phyloP scores from a whole-genome alignment of 2,113 vertebrate genomes.

The Myxocyprinus asiaticus region DNA sequence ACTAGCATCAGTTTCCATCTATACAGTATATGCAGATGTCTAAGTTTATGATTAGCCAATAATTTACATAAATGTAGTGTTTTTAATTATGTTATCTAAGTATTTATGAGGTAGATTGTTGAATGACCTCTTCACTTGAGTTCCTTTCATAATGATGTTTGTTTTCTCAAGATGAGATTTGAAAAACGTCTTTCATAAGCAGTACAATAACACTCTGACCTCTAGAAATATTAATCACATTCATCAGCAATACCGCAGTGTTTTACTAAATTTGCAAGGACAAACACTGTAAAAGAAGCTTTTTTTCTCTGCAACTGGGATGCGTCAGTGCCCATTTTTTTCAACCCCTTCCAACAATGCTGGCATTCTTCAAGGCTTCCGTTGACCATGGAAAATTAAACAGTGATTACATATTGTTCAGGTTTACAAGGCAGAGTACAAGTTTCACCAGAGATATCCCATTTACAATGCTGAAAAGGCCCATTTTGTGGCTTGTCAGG shows the following conservation, averaged over 20 bases:
- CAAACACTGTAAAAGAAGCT: constrained; percentile 16
- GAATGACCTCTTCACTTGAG: constrained; percentile 32
- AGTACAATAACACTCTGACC: constrained; percentile 27
- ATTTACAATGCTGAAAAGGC: constrained; percentile 36
- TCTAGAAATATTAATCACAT: constrained; percentile 27
- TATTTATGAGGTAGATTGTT: constrained; percentile 7
- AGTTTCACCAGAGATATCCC: constrained; percentile 12
- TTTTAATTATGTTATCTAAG: neutral
- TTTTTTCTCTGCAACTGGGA: neutral
- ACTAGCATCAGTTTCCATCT: too few relatives aligned
- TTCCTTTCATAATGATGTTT: constrained; percentile 26
- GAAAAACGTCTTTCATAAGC: constrained; percentile 24
- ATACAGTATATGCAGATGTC: neutral
- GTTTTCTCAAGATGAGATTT: constrained; percentile 29
- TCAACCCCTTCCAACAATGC: constrained; percentile 1
- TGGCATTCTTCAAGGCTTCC: constrained; percentile 21
- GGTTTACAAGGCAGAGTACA: constrained; percentile 23
- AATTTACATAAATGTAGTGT: constrained; percentile 4
- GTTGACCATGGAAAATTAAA: constrained; percentile 32
- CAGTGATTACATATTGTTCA: constrained; percentile 36
- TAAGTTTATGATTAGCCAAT: neutral
- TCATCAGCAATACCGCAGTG: constrained; percentile 18
- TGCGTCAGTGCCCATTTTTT: constrained; percentile 8
- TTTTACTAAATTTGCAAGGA: constrained; percentile 36
- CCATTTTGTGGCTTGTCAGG: constrained; percentile 36